Evolutionary conservation across 1,140 invertebrate genomes (phyloP), one percentile per base, ranked within the genome.

Genomic region (Agrilus planipennis): DNA sequence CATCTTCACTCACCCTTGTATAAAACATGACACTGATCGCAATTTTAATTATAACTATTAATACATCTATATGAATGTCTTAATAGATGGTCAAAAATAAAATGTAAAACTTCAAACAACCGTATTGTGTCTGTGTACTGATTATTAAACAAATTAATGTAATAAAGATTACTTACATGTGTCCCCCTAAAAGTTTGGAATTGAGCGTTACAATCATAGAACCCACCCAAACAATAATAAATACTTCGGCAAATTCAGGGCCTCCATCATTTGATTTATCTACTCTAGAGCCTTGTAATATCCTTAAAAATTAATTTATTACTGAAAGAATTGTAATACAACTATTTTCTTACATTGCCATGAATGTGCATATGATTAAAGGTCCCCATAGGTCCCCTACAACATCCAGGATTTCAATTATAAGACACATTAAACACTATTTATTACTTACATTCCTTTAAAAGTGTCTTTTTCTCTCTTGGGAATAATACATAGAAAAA

Each of bases 331-430:
- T 37, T 5, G 36, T 32, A 43, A 47, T 18, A 30, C 38, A 23
- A 28, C 35, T 18, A 40, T 46, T 15, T 42, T 34, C 79, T 81
- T 71, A 87, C 83, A 96, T 86, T 30, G 94, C 91, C 79, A 99
- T 86, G 47, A 94, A 84, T 29, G 93, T 94, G 63, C 94, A 98
- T 16, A 99, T 72, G 48, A 98, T 72, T 42, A 99, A 69, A 29
- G 95, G 95, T 39, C 95, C 95, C 95, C 94, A 99, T 18, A 99
- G 68, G 71, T 99, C 95, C 95, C 92, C 89, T 93, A 63, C 46
- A 81, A 76, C 42, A 34, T 42, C 50, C 32, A 44, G 47, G 15
- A 32, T 45, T 45, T 31, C 20, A 34, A 4, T 28, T 27, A 42
- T 28, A 27, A 2, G 12, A 6, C 1, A 17, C 20, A 7, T 34